Evolutionary conservation across 2,797 vertebrate species (phyloP).

Genomic region (Borostomias antarcticus): DNA sequence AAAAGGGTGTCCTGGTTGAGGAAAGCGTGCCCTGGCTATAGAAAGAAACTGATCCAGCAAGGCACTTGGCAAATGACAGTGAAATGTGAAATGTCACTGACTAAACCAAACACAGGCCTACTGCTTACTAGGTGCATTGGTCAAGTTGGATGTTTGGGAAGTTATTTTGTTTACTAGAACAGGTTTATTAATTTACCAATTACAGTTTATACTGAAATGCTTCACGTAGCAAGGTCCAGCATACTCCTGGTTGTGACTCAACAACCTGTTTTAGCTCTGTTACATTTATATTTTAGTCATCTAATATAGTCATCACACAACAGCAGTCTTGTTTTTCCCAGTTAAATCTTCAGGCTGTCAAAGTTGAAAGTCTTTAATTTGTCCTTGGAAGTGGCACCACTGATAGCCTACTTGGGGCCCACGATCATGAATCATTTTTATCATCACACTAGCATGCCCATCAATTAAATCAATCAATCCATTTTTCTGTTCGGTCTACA

Average conservation of each 20-base stretch:
- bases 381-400: too few species aligned
- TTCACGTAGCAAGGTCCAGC: too few species aligned
- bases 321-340: constrained; percentile 42
- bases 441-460: background rate
- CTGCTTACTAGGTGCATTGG: background rate
- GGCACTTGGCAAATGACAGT: background rate
- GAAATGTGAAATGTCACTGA: background rate
- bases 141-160: background rate
- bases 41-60: constrained; percentile 21
- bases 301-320: too few species aligned
- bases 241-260: background rate
- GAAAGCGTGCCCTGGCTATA: too few species aligned
- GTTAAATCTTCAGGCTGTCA: constrained; percentile 15
- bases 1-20: background rate
- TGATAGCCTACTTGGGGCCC: too few species aligned
- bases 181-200: background rate
- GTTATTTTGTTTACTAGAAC: background rate
- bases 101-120: constrained; percentile 4
- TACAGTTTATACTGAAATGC: too few species aligned
- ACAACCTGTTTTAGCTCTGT: constrained; percentile 24
- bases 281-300: too few species aligned
- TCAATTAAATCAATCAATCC: background rate
- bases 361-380: too few species aligned
- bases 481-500: background rate
- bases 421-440: too few species aligned